Conservation (phyloP, 2,113 vertebrate species). For the Python bivittatus region DNA sequence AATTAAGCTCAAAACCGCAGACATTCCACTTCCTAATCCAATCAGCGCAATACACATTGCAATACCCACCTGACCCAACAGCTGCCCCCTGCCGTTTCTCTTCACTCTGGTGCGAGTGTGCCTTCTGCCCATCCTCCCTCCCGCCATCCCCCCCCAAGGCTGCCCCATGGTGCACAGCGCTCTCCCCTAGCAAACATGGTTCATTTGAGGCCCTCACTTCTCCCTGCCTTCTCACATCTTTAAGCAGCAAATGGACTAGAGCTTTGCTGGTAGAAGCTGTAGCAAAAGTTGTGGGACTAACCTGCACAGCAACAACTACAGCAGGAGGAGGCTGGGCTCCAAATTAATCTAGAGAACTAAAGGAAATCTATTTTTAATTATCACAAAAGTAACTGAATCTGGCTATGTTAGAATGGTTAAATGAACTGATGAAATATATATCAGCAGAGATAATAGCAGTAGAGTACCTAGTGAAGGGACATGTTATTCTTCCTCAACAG, state of each 20-base stretch:
- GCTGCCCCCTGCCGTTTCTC: too few relatives aligned
- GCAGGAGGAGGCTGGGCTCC: background rate
- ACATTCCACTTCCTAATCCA: too few relatives aligned
- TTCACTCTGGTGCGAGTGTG: too few relatives aligned
- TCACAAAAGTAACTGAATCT: slow-evolving; percentile 18
- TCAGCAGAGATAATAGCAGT: background rate
- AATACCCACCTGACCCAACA: too few relatives aligned
- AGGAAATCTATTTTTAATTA: background rate
- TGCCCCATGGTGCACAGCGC: too few relatives aligned
- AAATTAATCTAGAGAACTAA: background rate
- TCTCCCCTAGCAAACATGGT: too few relatives aligned
- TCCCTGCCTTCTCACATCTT: too few relatives aligned
- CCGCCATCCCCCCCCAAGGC: too few relatives aligned
- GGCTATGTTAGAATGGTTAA: background rate
- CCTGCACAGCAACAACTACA: background rate
- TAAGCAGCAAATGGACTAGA: background rate
- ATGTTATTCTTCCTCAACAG: slow-evolving; percentile 21
- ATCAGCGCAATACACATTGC: too few relatives aligned
- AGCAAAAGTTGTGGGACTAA: background rate
- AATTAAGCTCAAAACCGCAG: too few relatives aligned
- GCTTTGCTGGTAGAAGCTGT: background rate
- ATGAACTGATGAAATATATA: slow-evolving; percentile 28
- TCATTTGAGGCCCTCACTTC: too few relatives aligned
- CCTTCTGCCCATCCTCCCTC: too few relatives aligned
- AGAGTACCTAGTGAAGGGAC: background rate